Evolutionary conservation across 2,797 vertebrate genomes (phyloP).

Genomic region (Malurus leucopterus): DNA sequence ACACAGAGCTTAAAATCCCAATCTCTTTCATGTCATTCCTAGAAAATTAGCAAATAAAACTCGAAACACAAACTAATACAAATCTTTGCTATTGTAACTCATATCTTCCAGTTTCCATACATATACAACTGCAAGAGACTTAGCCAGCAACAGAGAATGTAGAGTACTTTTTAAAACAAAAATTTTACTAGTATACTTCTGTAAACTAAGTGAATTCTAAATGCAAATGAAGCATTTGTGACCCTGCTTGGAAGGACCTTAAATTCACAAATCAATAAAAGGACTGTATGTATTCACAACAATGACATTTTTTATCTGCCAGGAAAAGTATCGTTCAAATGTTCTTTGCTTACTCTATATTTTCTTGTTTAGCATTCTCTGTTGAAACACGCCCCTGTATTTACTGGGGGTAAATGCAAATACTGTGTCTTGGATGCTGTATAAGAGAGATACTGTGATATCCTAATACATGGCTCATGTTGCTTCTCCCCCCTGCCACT

Average conservation of each 20-base stretch:
- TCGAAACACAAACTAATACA: neutral
- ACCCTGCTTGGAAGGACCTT: neutral
- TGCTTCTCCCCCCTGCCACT: neutral
- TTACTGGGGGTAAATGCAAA: neutral
- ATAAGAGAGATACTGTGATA: neutral
- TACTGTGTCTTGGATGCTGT: neutral
- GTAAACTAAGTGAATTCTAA: neutral
- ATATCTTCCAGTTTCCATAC: neutral
- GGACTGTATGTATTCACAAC: neutral
- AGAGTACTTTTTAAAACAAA: neutral
- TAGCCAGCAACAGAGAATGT: neutral
- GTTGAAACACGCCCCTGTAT: neutral
- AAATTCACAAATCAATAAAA: neutral
- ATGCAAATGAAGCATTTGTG: neutral
- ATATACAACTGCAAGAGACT: neutral
- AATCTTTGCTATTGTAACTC: neutral
- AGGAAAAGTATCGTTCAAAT: neutral
- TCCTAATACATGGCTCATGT: neutral
- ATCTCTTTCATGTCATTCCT: neutral
- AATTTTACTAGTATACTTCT: neutral
- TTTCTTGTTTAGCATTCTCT: neutral
- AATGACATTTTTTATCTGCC: neutral
- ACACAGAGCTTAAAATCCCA: neutral
- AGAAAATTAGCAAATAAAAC: neutral
- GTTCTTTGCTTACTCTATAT: neutral